Evolutionary conservation across 2,113 vertebrate species (phyloP), one percentile per base, ranked within the genome.

Genomic region (Ammodytes marinus): DNA sequence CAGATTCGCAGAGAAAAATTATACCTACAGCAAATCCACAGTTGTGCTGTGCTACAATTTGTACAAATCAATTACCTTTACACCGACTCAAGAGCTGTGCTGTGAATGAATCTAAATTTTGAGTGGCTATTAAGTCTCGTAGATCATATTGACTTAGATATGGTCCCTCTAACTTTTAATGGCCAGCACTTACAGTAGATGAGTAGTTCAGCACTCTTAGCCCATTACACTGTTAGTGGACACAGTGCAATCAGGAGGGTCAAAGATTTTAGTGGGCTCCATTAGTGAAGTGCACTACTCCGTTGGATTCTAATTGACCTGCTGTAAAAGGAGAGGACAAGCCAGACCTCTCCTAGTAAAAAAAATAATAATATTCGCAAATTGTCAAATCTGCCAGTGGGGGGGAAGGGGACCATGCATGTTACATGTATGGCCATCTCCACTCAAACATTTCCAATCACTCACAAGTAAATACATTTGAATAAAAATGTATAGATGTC

Each of bases 251-350:
- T 89, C 91, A 92, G 85, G 88, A 70, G 89, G 90, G 90, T 95
- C 91, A 94, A 82, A 91, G 93, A 94, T 89, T 88, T 93, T 89
- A 94, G 92, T 88, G 90, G 85, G 68, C 92, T 92, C 89, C 81
- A 93, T 90, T 86, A 86, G 86, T 94, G 86, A 90, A 92, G 91
- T 86, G 87, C 93, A 93, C 83, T 80, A 87, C 93, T 94, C 90
- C 46, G 89, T 89, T 89, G 86, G 89, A 88, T 93, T 92, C 89
- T 92, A 91, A 94, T 94, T 95, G 94, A 95, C 94, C 93, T 69
- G 78, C 76, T 74, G 88, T 84, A 69, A 88, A 92, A 90, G 75
- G 80, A 90, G 91, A 83, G 87, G 87, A 88, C 84, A 46, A 72
- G 82, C 85, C 54, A 64, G 82, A 80, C 79, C 86, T 76, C 80